Percentiles rank a stretch among this genome's conserved stretches.
phyloP scores from a whole-genome alignment of 1,140 invertebrate genomes.

The Luehdorfia chinensis region DNA sequence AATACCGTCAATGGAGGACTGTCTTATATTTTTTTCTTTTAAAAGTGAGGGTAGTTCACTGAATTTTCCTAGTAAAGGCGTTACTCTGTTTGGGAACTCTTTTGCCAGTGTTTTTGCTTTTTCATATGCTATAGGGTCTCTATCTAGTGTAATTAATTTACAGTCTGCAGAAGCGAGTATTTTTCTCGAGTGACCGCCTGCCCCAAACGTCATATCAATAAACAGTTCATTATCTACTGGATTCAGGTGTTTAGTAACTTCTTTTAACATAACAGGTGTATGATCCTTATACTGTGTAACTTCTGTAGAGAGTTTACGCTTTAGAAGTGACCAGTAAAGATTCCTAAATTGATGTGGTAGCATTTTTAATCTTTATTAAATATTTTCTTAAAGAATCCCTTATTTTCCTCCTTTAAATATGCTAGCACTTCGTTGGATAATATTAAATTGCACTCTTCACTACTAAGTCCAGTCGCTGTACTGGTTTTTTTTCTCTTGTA shows the following conservation, averaged over 20 bases:
- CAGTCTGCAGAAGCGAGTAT: slow-evolving; percentile 80
- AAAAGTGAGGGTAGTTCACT: slow-evolving; percentile 89
- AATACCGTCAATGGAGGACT: slow-evolving; percentile 88
- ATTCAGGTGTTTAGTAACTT: slow-evolving; percentile 83
- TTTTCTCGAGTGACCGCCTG: slow-evolving; percentile 89
- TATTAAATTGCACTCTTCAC: slow-evolving; percentile 83
- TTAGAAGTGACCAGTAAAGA: slow-evolving; percentile 21
- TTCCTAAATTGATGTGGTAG: slow-evolving; percentile 28
- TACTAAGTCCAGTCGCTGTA: slow-evolving; percentile 83
- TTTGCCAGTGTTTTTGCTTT: slow-evolving; percentile 81
- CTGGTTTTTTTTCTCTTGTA: slow-evolving; percentile 78
- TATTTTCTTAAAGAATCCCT: slow-evolving; percentile 72
- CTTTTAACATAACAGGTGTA: slow-evolving; percentile 84
- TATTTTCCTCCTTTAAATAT: slow-evolving; percentile 79
- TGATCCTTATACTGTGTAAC: slow-evolving; percentile 70
- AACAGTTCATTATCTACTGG: slow-evolving; percentile 79
- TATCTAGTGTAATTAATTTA: slow-evolving; percentile 89
- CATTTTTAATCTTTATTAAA: slow-evolving; percentile 64
- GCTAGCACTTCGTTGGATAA: slow-evolving; percentile 85
- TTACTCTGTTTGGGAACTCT: slow-evolving; percentile 83
- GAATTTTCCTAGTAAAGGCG: slow-evolving; percentile 90
- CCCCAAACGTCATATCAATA: slow-evolving; percentile 96
- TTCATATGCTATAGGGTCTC: slow-evolving; percentile 89
- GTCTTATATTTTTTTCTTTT: slow-evolving; percentile 75
- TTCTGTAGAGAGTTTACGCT: slow-evolving; percentile 31